Conservation (phyloP, 2,113 vertebrate genomes). For the Dasyornis broadbenti region DNA sequence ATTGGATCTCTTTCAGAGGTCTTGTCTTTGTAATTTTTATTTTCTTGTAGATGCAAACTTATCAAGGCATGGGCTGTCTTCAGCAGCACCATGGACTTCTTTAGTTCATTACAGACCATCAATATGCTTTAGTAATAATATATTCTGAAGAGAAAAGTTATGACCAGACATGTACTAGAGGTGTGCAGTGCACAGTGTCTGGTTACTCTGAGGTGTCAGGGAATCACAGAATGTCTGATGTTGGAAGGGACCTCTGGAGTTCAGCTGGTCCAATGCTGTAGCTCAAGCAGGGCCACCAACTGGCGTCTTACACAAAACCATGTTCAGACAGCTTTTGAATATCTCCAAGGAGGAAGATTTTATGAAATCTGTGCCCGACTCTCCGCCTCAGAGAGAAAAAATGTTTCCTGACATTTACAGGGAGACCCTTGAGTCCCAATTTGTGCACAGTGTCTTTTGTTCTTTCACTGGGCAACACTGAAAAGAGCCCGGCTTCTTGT, state of each 20-base stretch:
- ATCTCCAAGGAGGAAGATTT: neutral
- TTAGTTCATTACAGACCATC: neutral
- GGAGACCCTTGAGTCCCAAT: neutral
- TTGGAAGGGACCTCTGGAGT: neutral
- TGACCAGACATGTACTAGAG: neutral
- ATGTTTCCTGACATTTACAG: neutral
- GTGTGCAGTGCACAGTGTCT: neutral
- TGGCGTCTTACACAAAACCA: neutral
- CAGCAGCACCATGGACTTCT: neutral
- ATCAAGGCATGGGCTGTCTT: accelerated
- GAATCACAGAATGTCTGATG: neutral
- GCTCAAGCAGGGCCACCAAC: neutral
- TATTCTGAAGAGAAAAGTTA: neutral
- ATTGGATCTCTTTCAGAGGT: neutral
- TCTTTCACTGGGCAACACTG: neutral
- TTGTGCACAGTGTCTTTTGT: neutral
- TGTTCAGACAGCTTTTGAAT: neutral
- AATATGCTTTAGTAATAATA: neutral
- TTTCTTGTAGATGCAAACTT: neutral
- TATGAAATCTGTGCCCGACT: accelerated
- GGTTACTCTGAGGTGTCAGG: neutral
- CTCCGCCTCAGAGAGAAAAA: neutral
- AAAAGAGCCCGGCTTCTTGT: accelerated
- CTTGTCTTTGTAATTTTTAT: neutral
- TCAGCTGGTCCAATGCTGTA: neutral